Base-by-base conservation (phyloP, 1,140 invertebrate genomes). In the Trichomalopsis sarcophagae region DNA sequence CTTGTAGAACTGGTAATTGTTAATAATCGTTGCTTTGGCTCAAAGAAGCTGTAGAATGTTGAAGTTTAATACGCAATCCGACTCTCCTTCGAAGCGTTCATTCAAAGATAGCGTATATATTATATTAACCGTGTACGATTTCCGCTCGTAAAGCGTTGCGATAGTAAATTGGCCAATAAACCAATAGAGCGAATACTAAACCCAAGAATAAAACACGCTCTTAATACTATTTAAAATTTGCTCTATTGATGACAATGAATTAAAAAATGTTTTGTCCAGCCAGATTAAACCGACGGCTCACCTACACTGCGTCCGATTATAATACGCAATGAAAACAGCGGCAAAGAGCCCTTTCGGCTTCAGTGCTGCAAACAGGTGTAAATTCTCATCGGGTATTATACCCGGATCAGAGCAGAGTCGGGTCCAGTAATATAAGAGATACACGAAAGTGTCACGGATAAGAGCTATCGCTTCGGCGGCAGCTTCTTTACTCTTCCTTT, bases 391-490 rank as follows among this genome's bases (percentile, higher is more conserved):
- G 17, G 36, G 40, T 81, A 81, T 81, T 47, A 81, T 50, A 40
- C 23, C 7, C 4, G n/a, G 14, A 21, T 55, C 1, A 62, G 6
- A 33, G 44, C 21, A 33, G 40, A 69, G 66, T 44, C 40, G 40
- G 23, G 47, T 44, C 23, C 23, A 17, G 50, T 50, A 27, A 27
- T 27, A 17, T 69, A 47, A 23, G 76, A 86, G 66, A 81, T 76
- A 84, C 36, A 68, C 23, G 1, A 66, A 81, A 84, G 44, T 86
- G 66, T 75, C 81, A 33, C 27, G 71, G 85, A 84, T 86, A 84
- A 81, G 73, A 84, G 66, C 44, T 75, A 66, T 76, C 73, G 73
- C 71, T 40, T 30, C 14, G 9, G 7, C 44, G 14, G 71, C 47
- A 36, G 30, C n/a, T 36, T 30, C 62, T 66, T 68, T 27, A 33